phyloP scores from a whole-genome alignment of 2,888 invertebrate genomes.

The Minunthozetes semirufus region DNA sequence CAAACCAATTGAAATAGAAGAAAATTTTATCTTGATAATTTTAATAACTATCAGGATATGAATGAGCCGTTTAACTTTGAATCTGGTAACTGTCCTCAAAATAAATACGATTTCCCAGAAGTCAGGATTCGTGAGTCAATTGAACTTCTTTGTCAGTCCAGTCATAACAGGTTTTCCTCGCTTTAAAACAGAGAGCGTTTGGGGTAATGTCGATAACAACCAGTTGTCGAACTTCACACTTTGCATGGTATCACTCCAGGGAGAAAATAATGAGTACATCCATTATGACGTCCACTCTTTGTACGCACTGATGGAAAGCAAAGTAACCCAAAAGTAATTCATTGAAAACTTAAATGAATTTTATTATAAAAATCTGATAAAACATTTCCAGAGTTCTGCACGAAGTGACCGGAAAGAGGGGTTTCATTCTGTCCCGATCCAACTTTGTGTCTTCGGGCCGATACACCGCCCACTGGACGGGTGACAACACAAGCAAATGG shows the following conservation, averaged over 20 bases:
- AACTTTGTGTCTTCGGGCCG: conserved; percentile 47
- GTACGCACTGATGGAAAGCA: conserved; percentile 42
- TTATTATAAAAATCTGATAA: too few relatives aligned
- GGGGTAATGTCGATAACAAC: background rate
- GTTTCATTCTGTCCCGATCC: conserved; percentile 48
- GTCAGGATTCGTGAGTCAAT: conserved; percentile 40
- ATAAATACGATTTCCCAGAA: conserved; percentile 42
- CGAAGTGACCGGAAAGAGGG: conserved; percentile 44
- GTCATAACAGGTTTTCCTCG: background rate
- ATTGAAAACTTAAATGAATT: too few relatives aligned
- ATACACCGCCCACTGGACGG: conserved; percentile 48
- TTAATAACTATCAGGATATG: conserved; percentile 46
- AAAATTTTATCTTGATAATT: background rate
- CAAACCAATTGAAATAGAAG: background rate
- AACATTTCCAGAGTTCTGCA: too few relatives aligned
- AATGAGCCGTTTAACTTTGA: conserved; percentile 46
- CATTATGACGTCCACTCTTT: conserved; percentile 66
- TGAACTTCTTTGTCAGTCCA: background rate
- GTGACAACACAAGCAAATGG: conserved; percentile 48
- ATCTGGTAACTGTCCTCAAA: conserved; percentile 45
- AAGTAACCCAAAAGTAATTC: background rate
- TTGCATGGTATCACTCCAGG: conserved; percentile 43
- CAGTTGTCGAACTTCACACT: conserved; percentile 43
- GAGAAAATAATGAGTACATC: conserved; percentile 29
- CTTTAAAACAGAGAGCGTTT: background rate